phyloP scores from a whole-genome alignment of 2,888 invertebrate genomes.

The Synergus gifuensis region DNA sequence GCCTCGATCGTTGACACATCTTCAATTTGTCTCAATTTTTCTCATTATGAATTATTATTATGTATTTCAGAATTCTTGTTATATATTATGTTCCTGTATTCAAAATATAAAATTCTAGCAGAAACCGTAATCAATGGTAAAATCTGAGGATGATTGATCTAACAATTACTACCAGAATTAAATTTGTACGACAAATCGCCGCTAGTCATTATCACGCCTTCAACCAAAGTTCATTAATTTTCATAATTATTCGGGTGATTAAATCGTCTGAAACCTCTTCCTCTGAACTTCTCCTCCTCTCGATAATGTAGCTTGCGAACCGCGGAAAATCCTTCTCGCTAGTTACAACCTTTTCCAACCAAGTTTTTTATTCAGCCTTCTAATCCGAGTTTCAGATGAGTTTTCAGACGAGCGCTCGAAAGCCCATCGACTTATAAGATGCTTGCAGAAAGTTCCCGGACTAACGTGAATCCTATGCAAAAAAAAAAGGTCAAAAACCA shows the following conservation, averaged over 20 bases:
- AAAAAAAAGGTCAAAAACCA: conserved; percentile 44
- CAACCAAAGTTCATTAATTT: conserved; percentile 25
- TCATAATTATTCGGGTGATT: conserved; percentile 30
- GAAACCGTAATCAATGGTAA: no score
- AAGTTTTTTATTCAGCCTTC: conserved; percentile 56
- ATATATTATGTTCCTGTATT: background rate
- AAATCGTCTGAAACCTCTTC: conserved; percentile 24
- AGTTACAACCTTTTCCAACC: conserved; percentile 50
- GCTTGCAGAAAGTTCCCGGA: conserved; percentile 66
- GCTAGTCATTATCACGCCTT: conserved; percentile 7
- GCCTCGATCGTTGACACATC: background rate
- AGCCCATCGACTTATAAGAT: conserved; percentile 70
- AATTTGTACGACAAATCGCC: background rate
- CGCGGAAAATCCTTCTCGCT: conserved; percentile 40
- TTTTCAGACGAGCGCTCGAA: conserved; percentile 64
- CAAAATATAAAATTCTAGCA: no score
- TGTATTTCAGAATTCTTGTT: background rate
- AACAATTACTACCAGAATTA: background rate
- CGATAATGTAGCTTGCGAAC: conserved; percentile 35
- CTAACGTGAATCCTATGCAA: conserved; percentile 65
- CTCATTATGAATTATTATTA: background rate
- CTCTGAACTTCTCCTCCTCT: conserved; percentile 2
- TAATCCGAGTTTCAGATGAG: conserved; percentile 75
- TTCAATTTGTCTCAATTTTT: background rate
- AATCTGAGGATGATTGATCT: background rate